Percentiles rank a stretch among this genome's conserved stretches.
phyloP scores from a whole-genome alignment of 2,888 invertebrate genomes.

The Lepetodrilus schrolli region DNA sequence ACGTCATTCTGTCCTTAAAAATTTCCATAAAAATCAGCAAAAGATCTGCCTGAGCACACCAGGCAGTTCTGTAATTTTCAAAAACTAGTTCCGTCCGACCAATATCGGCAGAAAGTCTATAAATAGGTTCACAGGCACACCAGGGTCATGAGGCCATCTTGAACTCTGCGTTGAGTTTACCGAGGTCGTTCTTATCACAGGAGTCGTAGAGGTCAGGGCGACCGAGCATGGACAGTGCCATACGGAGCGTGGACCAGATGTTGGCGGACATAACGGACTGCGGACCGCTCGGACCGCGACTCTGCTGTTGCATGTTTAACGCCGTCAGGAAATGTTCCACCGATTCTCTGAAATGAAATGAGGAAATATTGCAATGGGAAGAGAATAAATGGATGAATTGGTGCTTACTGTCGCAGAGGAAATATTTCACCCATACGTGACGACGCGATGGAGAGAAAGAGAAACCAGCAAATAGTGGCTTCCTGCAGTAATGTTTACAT shows the following conservation, averaged over 20 bases:
- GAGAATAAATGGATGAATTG: too few relatives aligned
- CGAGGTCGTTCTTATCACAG: slow-evolving; percentile 78
- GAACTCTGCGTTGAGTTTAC: slow-evolving; percentile 72
- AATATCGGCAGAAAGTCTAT: not conserved
- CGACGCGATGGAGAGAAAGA: too few relatives aligned
- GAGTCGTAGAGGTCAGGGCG: slow-evolving; percentile 78
- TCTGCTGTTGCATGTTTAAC: slow-evolving; percentile 89
- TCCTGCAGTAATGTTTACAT: too few relatives aligned
- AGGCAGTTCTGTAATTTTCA: too few relatives aligned
- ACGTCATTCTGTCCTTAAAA: too few relatives aligned
- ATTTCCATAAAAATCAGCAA: too few relatives aligned
- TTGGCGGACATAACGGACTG: slow-evolving; percentile 85
- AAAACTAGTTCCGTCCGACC: not conserved
- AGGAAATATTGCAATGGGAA: not conserved
- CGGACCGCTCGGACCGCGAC: slow-evolving; percentile 78
- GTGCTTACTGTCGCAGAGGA: too few relatives aligned
- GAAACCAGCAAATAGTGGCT: too few relatives aligned
- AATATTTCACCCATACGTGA: too few relatives aligned
- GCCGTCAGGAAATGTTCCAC: slow-evolving; percentile 96
- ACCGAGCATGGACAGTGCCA: slow-evolving; percentile 88
- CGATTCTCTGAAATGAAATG: slow-evolving; percentile 83
- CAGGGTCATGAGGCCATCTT: slow-evolving; percentile 50
- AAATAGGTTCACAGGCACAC: not conserved
- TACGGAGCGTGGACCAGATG: slow-evolving; percentile 93
- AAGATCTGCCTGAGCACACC: too few relatives aligned